Evolutionary conservation across 2,888 invertebrate species (phyloP), one percentile per base, ranked within the genome.

Genomic region (Tinea trinotella): DNA sequence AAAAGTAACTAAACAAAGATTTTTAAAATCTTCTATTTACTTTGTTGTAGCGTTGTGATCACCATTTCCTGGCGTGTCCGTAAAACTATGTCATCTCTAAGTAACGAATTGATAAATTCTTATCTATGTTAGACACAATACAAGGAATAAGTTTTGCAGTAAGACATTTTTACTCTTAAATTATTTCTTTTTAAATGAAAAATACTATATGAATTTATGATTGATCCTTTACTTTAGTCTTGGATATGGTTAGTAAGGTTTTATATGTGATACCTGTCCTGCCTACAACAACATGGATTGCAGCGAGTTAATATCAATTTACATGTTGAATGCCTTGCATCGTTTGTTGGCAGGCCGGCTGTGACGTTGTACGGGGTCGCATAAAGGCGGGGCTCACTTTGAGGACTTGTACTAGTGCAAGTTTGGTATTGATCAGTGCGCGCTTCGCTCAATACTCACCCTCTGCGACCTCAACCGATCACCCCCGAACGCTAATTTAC

Each of bases 361-460:
- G 59, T 56, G 58, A 62, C 62, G 58, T 58, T 55, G 54, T 56
- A 57, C 53, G 61, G 49, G 53, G 64, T 62, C 63, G 46, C 48
- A 30, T 34, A 9, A 15, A n/a, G 54, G 12, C 36, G 30, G 44
- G 57, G 52, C 7, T 40, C 52, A 57, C 56, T 56, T 52, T 22
- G 56, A 55, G 55, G 53, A 15, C 54, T 52, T 50, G 61, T 54
- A 13, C 40, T 55, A 58, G 59, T 58, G 58, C 46, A 58, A 53
- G 68, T 72, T 69, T 67, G 59, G 67, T 70, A 40, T 40, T 40
- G 40, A 40, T 40, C 40, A 40, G 15, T 7, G 18, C 49, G 49
- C 63, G 58, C 66, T 67, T 70, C 68, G 65, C 60, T 66, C 66
- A 64, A 69, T 67, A 30, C 61, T 60, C 62, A 62, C 60, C 64